Base-by-base conservation (phyloP, 2,797 vertebrate species). In the Dipus sagitta region DNA sequence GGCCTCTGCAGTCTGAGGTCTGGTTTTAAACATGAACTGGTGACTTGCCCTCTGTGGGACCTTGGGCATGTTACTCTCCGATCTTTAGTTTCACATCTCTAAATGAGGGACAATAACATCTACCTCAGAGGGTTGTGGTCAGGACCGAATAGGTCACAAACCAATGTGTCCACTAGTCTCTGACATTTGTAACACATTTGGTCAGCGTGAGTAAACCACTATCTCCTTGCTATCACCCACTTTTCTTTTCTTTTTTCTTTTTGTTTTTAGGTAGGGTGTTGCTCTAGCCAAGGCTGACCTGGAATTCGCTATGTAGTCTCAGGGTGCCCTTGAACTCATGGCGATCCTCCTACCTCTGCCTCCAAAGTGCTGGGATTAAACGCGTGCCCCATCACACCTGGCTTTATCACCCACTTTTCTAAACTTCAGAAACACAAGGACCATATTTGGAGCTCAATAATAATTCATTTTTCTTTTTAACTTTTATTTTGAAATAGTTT, bases 1-100 rank as follows among this genome's bases (percentile, higher is more conserved):
- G 34, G 75, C 62, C 14, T 9, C 67, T 32, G 68, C 85, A 81
- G 28, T 72, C 64, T 72, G 80, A 68, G 20, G 83, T 76, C 62
- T 26, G 21, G 20, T 89, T 95, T 94, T 47, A 38, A 67, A 70
- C 72, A 30, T 64, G 79, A 93, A 23, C 75, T 88, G 47, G 21
- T 81, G 21, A 52, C 47, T 86, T 81, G 71, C n/a, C 34, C 65
- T 85, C 74, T 62, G 67, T 90, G 72, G 80, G 91, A 54, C 60
- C 92, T 77, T 60, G 71, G 62, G 11, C 42, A 21, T 4, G 2
- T 77, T 67, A 72, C 47, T 67, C 32, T 88, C 79, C 28, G 67
- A 47, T 65, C 32, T 38, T 54, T 6, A 52, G 71, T 96, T 96
- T 95, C 86, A 89, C 28, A 75, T 92, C 87, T 95, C 78, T 86